phyloP scores from a whole-genome alignment of 2,888 invertebrate genomes.

The Lasioglossum oenotherae region DNA sequence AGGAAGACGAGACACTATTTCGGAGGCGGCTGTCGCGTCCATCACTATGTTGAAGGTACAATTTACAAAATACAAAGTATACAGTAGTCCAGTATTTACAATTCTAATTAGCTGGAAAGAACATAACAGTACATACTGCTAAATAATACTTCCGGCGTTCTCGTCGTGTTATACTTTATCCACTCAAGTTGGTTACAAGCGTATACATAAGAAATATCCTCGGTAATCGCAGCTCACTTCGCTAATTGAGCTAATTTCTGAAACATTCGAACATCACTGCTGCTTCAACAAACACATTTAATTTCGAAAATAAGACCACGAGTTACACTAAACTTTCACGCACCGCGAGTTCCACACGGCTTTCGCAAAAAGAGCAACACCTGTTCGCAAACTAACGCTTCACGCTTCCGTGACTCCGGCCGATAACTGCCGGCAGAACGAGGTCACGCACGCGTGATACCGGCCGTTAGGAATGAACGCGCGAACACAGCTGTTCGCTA shows the following conservation, averaged over 20 bases:
- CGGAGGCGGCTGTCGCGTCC: slow-evolving; percentile 95
- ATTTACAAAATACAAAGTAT: not conserved
- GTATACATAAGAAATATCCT: not conserved
- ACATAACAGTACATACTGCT: no score
- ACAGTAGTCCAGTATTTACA: not conserved
- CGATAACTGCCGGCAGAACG: not conserved
- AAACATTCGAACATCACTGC: not conserved
- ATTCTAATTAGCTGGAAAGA: not conserved
- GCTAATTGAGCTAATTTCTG: not conserved
- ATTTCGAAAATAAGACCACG: not conserved
- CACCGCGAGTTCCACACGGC: not conserved
- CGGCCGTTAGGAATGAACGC: not conserved
- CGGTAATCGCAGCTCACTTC: not conserved
- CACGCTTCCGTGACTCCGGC: not conserved
- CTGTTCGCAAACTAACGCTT: not conserved
- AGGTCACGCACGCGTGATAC: not conserved
- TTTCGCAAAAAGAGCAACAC: not conserved
- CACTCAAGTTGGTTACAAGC: no score
- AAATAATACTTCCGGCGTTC: no score
- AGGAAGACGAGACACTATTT: slow-evolving; percentile 94
- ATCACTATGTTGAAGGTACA: slow-evolving; percentile 92
- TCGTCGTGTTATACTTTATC: no score
- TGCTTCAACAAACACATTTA: not conserved
- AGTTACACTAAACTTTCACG: not conserved
- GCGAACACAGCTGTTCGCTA: not conserved